These are phyloP conservation scores for Emydocephalus ijimae DNA, from an alignment of 2,113 vertebrate species.

Conservation along the genomic window DNA sequence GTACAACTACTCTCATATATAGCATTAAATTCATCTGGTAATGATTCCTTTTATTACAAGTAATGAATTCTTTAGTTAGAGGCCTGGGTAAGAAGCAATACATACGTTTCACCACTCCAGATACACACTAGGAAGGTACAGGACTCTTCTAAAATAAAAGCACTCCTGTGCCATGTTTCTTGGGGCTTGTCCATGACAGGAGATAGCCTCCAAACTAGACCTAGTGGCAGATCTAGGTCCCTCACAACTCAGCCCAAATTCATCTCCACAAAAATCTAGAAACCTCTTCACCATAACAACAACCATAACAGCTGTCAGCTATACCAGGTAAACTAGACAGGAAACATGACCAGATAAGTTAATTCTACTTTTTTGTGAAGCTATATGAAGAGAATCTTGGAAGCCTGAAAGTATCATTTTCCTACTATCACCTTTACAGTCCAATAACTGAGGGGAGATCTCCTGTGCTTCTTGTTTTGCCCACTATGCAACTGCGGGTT, in stretches of 20 bases:
- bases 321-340: too few relatives aligned
- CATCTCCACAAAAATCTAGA: background rate
- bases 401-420: too few relatives aligned
- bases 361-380: too few relatives aligned
- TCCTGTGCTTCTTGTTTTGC: too few relatives aligned
- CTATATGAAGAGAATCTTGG: too few relatives aligned
- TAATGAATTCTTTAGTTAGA: background rate
- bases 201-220: background rate
- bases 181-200: background rate
- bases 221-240: background rate
- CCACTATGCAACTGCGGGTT: too few relatives aligned
- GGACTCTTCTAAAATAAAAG: background rate
- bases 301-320: background rate
- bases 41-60: background rate
- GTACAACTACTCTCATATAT: background rate
- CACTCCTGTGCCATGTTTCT: background rate
- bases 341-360: too few relatives aligned
- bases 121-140: background rate
- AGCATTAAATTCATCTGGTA: background rate
- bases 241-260: background rate
- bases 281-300: background rate
- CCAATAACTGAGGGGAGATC: too few relatives aligned
- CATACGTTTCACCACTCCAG: background rate
- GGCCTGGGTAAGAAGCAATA: background rate
- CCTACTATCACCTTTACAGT: too few relatives aligned